Percentiles rank a stretch among this genome's conserved stretches.
phyloP scores from a whole-genome alignment of 1,140 invertebrate species.

The Hestina assimilis region DNA sequence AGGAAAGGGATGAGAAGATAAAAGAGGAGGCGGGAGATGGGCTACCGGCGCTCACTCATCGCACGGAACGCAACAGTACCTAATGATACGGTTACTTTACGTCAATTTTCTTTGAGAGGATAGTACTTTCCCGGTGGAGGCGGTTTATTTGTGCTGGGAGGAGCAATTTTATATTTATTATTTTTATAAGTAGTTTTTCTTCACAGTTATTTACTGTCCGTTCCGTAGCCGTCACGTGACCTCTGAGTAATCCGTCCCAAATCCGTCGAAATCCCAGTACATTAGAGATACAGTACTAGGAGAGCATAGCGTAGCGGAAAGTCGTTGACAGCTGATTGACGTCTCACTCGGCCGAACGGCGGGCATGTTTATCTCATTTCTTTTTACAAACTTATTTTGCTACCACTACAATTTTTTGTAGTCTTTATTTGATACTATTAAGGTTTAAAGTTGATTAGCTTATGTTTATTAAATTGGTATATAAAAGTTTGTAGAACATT shows the following conservation, averaged over 20 bases:
- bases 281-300: slow-evolving; percentile 60
- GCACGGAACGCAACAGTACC: no score
- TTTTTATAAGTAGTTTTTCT: no score
- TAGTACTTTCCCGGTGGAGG: no score
- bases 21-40: no score
- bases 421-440: slow-evolving; percentile 29
- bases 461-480: background rate
- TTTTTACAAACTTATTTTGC: slow-evolving; percentile 39
- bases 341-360: slow-evolving; percentile 64
- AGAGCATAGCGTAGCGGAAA: slow-evolving; percentile 65
- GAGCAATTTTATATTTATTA: no score
- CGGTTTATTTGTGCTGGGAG: no score
- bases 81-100: no score
- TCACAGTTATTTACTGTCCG: background rate
- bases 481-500: slow-evolving; percentile 43
- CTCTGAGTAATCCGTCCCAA: slow-evolving; percentile 15
- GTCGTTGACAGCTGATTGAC: slow-evolving; percentile 75
- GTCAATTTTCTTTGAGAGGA: no score
- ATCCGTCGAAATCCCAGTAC: slow-evolving; percentile 47
- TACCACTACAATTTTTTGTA: background rate
- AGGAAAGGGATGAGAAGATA: no score
- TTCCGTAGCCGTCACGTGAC: slow-evolving; percentile 1
- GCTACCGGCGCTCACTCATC: no score
- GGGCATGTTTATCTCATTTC: slow-evolving; percentile 70
- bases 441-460: slow-evolving; percentile 20